These are phyloP conservation scores for Neodiprion lecontei DNA, from an alignment of 1,140 invertebrate species.

Conservation along the genomic window DNA sequence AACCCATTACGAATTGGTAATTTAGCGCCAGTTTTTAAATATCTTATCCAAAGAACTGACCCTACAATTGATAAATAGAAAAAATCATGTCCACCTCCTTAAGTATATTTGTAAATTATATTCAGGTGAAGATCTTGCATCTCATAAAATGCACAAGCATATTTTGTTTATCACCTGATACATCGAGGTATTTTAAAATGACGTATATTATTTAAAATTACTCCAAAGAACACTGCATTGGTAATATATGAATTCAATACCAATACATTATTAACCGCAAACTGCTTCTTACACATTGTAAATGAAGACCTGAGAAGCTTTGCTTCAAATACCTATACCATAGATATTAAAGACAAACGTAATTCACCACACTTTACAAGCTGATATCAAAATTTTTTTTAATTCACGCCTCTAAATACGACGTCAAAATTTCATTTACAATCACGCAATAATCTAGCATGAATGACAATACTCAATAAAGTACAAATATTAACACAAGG, in stretches of 20 bases:
- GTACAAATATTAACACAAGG: conserved; percentile 51
- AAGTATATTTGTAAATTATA: neutral
- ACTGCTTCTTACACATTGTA: neutral
- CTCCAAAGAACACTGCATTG: neutral
- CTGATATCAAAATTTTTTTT: neutral
- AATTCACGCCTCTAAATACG: neutral
- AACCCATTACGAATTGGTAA: neutral
- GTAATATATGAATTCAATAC: neutral
- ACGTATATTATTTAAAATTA: too few relatives aligned
- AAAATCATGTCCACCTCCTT: neutral
- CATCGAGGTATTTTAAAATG: neutral
- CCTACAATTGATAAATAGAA: neutral
- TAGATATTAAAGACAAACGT: neutral
- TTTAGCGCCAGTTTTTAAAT: neutral
- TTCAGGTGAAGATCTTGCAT: neutral
- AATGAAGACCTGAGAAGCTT: conserved; percentile 9
- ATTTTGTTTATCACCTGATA: neutral
- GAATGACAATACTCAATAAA: conserved; percentile 39
- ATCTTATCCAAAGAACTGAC: neutral
- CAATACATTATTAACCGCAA: neutral
- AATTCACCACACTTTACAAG: neutral
- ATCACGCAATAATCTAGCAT: conserved; percentile 12
- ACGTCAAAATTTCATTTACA: neutral
- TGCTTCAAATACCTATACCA: conserved; percentile 9
- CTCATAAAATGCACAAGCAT: neutral